These are phyloP conservation scores for Babylonia areolata DNA, from an alignment of 1,140 invertebrate species.

Conservation along the genomic window DNA sequence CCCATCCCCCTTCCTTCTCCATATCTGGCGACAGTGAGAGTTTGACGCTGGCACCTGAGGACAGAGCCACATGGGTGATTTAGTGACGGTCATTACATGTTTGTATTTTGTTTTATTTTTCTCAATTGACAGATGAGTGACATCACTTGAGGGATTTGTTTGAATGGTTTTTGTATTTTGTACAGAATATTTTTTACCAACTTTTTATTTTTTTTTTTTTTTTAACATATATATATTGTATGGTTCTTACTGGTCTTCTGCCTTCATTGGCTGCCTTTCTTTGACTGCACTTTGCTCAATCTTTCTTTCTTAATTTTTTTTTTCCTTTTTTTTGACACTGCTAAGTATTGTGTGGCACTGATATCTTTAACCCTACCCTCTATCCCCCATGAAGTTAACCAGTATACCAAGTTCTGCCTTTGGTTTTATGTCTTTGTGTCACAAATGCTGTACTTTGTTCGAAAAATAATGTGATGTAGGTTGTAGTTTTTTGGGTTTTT, in stretches of 20 bases:
- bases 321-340: background rate
- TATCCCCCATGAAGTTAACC: background rate
- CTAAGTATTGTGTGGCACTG: background rate
- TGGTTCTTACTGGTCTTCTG: too few species aligned
- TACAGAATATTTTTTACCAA: background rate
- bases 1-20: too few species aligned
- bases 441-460: too few species aligned
- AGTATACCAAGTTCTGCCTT: background rate
- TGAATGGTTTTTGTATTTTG: background rate
- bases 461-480: too few species aligned
- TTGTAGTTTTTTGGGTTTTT: too few species aligned
- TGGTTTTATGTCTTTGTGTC: background rate
- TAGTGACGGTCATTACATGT: background rate
- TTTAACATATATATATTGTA: too few species aligned
- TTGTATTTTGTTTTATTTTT: background rate
- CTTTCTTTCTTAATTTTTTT: background rate
- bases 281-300: background rate
- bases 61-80: background rate
- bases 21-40: too few species aligned
- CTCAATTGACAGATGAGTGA: too few species aligned
- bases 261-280: background rate
- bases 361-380: background rate
- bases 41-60: too few species aligned
- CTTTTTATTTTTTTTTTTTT: background rate
- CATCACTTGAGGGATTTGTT: background rate